These are phyloP conservation scores for Pitta sordida DNA, from an alignment of 2,113 vertebrate species.

Conservation along the genomic window DNA sequence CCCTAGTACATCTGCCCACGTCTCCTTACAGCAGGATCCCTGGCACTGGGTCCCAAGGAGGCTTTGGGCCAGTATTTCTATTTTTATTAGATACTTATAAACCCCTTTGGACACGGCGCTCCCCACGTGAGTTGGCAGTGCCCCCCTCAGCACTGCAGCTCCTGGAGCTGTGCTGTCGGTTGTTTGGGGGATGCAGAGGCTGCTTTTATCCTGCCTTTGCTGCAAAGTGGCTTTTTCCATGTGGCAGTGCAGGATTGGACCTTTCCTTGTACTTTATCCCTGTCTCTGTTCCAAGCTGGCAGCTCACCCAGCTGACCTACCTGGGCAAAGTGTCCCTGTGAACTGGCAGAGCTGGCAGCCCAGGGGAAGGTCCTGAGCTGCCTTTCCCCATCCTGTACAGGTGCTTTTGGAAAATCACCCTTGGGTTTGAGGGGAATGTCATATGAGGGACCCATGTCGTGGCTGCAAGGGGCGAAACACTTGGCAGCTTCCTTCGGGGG, in stretches of 20 bases:
- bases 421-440: neutral
- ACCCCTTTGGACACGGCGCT: accelerated
- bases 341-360: neutral
- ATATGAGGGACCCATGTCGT: no score
- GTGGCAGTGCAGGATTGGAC: neutral
- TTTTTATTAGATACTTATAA: neutral
- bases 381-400: neutral
- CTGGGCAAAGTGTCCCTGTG: accelerated
- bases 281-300: neutral
- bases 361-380: neutral
- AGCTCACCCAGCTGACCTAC: neutral
- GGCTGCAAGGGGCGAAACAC: neutral
- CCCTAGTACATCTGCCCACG: accelerated
- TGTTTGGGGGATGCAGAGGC: neutral
- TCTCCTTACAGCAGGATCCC: neutral
- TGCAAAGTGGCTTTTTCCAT: neutral
- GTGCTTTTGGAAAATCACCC: neutral
- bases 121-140: neutral
- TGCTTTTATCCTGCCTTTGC: neutral
- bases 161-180: neutral
- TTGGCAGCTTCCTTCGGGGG: neutral
- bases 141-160: accelerated
- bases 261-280: neutral
- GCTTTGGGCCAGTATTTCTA: neutral
- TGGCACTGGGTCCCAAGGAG: accelerated